Conservation (phyloP, 2,888 invertebrate species). For the Nineta flava region DNA sequence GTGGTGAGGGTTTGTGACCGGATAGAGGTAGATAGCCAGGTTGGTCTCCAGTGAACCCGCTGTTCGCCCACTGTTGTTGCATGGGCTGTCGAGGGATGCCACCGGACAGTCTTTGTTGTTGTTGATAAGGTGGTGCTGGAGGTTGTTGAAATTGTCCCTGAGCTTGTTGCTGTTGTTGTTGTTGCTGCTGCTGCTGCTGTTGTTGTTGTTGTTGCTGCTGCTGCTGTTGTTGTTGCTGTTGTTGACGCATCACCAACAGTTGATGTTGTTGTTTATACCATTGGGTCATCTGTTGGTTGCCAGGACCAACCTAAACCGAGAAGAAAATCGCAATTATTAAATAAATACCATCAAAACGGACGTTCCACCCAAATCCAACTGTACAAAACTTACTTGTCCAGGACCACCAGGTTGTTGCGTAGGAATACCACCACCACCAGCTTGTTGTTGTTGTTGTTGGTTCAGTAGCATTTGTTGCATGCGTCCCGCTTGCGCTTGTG, state of each 20-base stretch:
- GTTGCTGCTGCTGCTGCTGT: conserved; percentile 35
- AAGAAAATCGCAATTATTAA: too few relatives aligned
- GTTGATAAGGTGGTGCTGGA: conserved; percentile 38
- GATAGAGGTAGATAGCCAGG: conserved; percentile 47
- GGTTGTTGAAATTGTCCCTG: conserved; percentile 36
- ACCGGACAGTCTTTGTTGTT: conserved; percentile 34
- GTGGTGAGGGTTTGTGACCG: conserved; percentile 55
- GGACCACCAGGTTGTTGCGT: conserved; percentile 2
- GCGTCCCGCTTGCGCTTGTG: conserved; percentile 25
- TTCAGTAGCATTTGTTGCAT: conserved; percentile 7
- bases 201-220: conserved; percentile 33
- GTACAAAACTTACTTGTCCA: conserved; percentile 3
- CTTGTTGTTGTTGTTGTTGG: conserved; percentile 4
- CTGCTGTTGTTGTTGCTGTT: conserved; percentile 26
- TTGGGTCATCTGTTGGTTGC: conserved; percentile 22
- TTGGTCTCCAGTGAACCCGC: conserved; percentile 25
- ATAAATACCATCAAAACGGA: too few relatives aligned
- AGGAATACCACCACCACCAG: neutral
- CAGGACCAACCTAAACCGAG: conserved; percentile 11
- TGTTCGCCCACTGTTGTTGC: conserved; percentile 18
- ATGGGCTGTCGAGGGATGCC: conserved; percentile 26
- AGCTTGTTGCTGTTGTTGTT: conserved; percentile 25
- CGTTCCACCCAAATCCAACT: too few relatives aligned
- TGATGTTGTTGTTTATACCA: neutral
- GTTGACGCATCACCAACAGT: conserved; percentile 18